These are phyloP conservation scores for Chironomus riparius DNA, from an alignment of 2,888 invertebrate species.

Conservation along the genomic window DNA sequence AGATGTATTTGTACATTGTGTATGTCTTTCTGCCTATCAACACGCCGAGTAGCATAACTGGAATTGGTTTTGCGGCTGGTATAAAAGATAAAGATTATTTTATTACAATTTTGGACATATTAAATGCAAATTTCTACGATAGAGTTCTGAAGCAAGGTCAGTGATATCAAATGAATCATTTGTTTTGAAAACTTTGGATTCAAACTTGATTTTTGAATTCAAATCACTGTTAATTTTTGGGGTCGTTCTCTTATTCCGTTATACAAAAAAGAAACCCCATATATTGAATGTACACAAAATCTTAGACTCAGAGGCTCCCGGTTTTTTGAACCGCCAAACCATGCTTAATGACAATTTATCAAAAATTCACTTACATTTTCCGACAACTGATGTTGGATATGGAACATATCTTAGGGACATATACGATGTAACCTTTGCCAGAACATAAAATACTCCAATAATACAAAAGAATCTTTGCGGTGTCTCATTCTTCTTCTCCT, in stretches of 20 bases:
- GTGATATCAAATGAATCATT: too few species aligned
- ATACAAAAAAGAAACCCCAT: too few species aligned
- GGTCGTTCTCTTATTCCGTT: too few species aligned
- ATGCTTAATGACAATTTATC: too few species aligned
- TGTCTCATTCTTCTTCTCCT: constrained; percentile 57
- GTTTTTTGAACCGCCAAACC: too few species aligned
- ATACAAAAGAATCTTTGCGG: constrained; percentile 66
- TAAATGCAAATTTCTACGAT: too few species aligned
- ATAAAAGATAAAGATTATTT: not conserved
- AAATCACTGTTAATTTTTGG: too few species aligned
- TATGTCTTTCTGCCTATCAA: not conserved
- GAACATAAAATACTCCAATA: constrained; percentile 77
- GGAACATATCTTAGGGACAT: constrained; percentile 93
- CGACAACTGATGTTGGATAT: constrained; percentile 97
- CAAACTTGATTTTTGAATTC: not conserved
- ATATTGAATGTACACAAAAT: too few species aligned
- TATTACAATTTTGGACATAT: too few species aligned
- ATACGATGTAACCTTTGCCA: constrained; percentile 93
- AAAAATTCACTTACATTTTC: constrained; percentile 52
- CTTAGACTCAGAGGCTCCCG: too few species aligned
- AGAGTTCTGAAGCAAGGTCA: too few species aligned
- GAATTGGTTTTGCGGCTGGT: constrained; percentile 13
- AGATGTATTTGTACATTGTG: not conserved
- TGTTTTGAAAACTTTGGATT: too few species aligned
- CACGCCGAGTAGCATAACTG: constrained; percentile 9